Conservation (phyloP, 2,888 invertebrate genomes). For the Phyllotreta cruciferae region DNA sequence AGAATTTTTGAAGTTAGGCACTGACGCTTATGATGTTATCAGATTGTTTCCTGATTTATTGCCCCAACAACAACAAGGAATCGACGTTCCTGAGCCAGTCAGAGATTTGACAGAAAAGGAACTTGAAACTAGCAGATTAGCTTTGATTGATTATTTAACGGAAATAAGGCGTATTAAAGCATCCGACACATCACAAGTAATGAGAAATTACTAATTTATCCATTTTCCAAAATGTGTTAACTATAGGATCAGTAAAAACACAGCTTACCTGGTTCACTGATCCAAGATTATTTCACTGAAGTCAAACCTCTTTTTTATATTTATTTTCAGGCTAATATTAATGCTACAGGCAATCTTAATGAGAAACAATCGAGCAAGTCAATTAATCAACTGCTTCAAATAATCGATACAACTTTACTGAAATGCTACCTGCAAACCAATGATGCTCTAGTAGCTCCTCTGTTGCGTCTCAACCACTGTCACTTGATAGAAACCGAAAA, state of each 20-base stretch:
- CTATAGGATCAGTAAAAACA: no score
- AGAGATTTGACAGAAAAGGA: conserved; percentile 80
- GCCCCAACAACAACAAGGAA: conserved; percentile 57
- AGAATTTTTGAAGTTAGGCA: conserved; percentile 86
- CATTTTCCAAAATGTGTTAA: background rate
- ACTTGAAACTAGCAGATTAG: conserved; percentile 84
- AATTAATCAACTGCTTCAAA: conserved; percentile 77
- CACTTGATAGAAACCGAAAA: conserved; percentile 93
- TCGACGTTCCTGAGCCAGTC: conserved; percentile 56
- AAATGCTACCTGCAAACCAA: conserved; percentile 98
- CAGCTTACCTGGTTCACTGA: no score
- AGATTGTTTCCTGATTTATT: conserved; percentile 89
- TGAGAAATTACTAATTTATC: background rate
- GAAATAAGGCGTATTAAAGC: conserved; percentile 71
- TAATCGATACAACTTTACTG: conserved; percentile 95
- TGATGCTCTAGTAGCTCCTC: conserved; percentile 90
- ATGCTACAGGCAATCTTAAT: conserved; percentile 57
- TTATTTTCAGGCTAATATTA: conserved; percentile 48
- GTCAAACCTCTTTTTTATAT: background rate
- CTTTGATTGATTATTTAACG: conserved; percentile 89
- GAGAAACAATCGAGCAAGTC: conserved; percentile 62
- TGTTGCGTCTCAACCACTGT: conserved; percentile 90
- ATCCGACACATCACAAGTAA: conserved; percentile 55
- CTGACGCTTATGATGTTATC: conserved; percentile 95
- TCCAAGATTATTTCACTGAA: background rate